Conservation (phyloP, 2,113 vertebrate genomes). For the Cervus canadensis region DNA sequence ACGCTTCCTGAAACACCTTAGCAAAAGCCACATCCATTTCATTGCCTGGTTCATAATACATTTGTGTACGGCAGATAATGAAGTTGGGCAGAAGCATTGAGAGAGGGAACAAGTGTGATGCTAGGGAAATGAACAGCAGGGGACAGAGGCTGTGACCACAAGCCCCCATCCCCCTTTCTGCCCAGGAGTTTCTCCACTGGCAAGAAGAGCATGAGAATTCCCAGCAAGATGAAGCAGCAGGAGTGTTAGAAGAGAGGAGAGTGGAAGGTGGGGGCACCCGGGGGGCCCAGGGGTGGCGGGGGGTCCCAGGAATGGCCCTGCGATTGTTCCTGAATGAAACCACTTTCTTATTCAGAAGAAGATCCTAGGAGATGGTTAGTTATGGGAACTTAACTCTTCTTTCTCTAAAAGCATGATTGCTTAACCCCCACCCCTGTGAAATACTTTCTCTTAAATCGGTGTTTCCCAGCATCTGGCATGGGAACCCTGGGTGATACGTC, state of each 20-base stretch:
- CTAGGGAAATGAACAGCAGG: neutral
- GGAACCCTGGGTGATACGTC: neutral
- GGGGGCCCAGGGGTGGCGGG: neutral
- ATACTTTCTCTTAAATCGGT: neutral
- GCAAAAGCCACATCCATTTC: neutral
- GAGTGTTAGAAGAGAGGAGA: accelerated
- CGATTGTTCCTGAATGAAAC: neutral
- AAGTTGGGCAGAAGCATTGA: conserved; percentile 1
- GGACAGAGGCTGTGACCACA: neutral
- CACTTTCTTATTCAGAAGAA: neutral
- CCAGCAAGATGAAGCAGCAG: neutral
- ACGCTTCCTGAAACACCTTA: neutral
- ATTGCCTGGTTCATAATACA: neutral
- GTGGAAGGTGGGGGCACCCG: accelerated
- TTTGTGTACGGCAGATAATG: conserved; percentile 29
- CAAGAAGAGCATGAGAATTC: neutral
- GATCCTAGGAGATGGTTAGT: neutral
- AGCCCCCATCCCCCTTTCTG: neutral
- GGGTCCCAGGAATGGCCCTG: neutral
- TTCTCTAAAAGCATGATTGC: neutral
- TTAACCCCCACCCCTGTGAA: neutral
- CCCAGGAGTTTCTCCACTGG: accelerated
- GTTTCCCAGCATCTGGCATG: neutral
- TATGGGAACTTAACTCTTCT: neutral
- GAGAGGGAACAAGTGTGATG: neutral